phyloP scores from a whole-genome alignment of 2,797 vertebrate genomes.

The Otolemur crassicaudatus region DNA sequence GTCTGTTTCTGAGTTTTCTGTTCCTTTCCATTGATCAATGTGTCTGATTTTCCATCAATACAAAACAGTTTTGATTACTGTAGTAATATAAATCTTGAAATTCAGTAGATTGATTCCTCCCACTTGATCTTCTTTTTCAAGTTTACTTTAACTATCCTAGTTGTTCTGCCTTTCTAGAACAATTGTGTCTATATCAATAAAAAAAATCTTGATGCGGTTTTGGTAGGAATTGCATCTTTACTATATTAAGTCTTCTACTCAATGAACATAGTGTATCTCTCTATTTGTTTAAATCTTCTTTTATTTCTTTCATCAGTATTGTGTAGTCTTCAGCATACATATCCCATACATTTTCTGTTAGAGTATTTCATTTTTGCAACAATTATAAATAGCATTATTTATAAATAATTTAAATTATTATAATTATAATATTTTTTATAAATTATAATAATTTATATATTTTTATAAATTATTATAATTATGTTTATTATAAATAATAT shows the following conservation, averaged over 20 bases:
- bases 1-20: slow-evolving; percentile 17
- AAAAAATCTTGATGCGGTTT: slow-evolving; percentile 44
- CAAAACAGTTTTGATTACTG: not conserved
- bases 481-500: too few species aligned
- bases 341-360: not conserved
- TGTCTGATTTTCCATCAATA: not conserved
- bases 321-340: slow-evolving; percentile 10
- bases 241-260: slow-evolving; percentile 27
- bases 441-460: too few species aligned
- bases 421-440: too few species aligned
- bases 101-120: not conserved
- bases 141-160: not conserved
- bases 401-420: not conserved
- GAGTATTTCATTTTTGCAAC: slow-evolving; percentile 31
- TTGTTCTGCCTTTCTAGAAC: slow-evolving; percentile 37
- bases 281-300: slow-evolving; percentile 54
- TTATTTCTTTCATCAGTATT: slow-evolving; percentile 47
- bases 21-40: not conserved
- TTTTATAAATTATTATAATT: too few species aligned
- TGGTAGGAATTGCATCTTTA: not conserved
- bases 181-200: slow-evolving; percentile 28
- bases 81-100: not conserved
- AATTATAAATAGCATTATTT: not conserved
- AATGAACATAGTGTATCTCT: not conserved
- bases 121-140: not conserved